These are phyloP conservation scores for Diglossa cyanea DNA, from an alignment of 2,797 vertebrate species.

Conservation along the genomic window DNA sequence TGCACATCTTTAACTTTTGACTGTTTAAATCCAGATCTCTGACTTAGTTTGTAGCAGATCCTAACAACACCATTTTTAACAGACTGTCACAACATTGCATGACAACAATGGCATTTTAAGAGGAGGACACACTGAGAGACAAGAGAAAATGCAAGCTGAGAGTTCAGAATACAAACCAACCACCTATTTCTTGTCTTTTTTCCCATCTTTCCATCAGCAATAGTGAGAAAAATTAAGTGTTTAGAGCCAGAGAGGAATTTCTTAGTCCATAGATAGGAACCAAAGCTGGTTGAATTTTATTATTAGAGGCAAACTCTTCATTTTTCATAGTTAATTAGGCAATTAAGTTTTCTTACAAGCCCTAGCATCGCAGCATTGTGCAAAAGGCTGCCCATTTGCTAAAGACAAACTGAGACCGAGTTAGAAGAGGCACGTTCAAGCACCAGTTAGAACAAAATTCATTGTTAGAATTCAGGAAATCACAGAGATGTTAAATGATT, in stretches of 20 bases:
- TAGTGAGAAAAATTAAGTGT: constrained; percentile 55
- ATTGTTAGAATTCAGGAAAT: constrained; percentile 73
- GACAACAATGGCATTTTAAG: constrained; percentile 20
- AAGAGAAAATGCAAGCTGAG: constrained; percentile 41
- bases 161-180: constrained; percentile 59
- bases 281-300: constrained; percentile 34
- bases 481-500: constrained; percentile 79
- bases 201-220: constrained; percentile 46
- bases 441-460: constrained; percentile 59
- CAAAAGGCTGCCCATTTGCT: constrained; percentile 69
- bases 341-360: constrained; percentile 43
- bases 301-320: constrained; percentile 78
- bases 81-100: constrained; percentile 38
- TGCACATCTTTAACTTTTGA: constrained; percentile 17
- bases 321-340: constrained; percentile 71
- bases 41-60: neutral
- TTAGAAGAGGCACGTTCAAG: constrained; percentile 66
- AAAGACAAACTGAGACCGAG: constrained; percentile 64
- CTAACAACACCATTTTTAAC: neutral
- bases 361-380: constrained; percentile 58
- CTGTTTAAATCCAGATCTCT: neutral
- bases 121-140: constrained; percentile 35
- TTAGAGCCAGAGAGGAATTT: constrained; percentile 63
- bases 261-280: constrained; percentile 55
- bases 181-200: constrained; percentile 43